These are phyloP conservation scores for Pterocles burchelli DNA, from an alignment of 2,113 vertebrate genomes.

Conservation along the genomic window DNA sequence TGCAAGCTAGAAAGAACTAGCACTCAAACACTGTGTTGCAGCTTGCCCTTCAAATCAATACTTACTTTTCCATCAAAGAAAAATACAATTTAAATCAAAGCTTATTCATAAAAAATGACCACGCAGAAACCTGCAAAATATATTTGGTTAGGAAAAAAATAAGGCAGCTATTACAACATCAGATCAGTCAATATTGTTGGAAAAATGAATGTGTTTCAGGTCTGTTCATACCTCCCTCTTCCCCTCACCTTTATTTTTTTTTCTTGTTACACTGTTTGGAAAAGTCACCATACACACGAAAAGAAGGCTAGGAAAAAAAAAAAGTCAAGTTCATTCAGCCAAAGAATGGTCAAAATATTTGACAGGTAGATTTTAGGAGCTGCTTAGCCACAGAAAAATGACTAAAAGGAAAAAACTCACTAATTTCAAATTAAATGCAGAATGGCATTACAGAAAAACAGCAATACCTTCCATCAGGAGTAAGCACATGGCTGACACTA, in stretches of 20 bases:
- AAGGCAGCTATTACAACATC: neutral
- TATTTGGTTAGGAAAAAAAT: neutral
- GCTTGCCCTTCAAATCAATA: neutral
- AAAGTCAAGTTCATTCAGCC: neutral
- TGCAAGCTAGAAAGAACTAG: neutral
- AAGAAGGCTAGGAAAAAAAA: neutral
- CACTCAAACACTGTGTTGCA: neutral
- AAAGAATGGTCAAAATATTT: neutral
- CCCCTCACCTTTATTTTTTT: neutral
- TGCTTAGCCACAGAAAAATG: neutral
- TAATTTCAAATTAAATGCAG: neutral
- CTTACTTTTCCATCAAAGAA: neutral
- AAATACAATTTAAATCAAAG: neutral
- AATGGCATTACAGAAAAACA: neutral
- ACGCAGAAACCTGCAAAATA: neutral
- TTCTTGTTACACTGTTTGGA: neutral
- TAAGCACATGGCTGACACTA: conserved; percentile 78
- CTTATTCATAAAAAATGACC: neutral
- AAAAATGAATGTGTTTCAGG: neutral
- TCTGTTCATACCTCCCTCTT: neutral
- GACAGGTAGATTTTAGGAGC: neutral
- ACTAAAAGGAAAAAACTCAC: neutral
- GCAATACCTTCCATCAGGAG: conserved; percentile 79
- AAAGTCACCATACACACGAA: neutral
- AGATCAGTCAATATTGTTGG: neutral